phyloP scores from a whole-genome alignment of 2,113 vertebrate species.

The Tychaedon coryphoeus region DNA sequence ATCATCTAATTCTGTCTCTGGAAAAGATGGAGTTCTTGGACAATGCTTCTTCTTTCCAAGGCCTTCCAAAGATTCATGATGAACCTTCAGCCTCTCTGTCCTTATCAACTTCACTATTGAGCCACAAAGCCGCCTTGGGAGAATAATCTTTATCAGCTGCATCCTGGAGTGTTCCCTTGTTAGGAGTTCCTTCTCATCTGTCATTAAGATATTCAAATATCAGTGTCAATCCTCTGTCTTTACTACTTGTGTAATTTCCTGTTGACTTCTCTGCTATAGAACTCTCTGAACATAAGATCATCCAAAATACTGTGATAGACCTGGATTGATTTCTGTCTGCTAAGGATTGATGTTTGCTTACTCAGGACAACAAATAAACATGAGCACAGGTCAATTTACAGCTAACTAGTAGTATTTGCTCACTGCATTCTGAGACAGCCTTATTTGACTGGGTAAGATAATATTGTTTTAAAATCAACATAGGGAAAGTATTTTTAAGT shows the following conservation, averaged over 20 bases:
- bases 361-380: neutral
- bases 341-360: neutral
- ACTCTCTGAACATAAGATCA: neutral
- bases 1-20: neutral
- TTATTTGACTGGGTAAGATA: neutral
- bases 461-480: neutral
- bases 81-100: neutral
- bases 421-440: neutral
- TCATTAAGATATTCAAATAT: neutral
- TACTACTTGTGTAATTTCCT: neutral
- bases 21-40: neutral
- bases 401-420: neutral
- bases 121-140: neutral
- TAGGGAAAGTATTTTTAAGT: neutral
- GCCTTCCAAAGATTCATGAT: neutral
- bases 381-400: neutral
- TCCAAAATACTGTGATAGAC: neutral
- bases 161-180: neutral
- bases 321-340: neutral
- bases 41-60: neutral
- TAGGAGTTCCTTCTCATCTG: neutral
- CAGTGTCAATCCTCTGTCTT: neutral
- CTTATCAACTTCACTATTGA: neutral
- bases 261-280: neutral
- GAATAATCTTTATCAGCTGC: neutral